These are phyloP conservation scores for Halesus radiatus DNA, from an alignment of 1,140 invertebrate species.

Conservation along the genomic window DNA sequence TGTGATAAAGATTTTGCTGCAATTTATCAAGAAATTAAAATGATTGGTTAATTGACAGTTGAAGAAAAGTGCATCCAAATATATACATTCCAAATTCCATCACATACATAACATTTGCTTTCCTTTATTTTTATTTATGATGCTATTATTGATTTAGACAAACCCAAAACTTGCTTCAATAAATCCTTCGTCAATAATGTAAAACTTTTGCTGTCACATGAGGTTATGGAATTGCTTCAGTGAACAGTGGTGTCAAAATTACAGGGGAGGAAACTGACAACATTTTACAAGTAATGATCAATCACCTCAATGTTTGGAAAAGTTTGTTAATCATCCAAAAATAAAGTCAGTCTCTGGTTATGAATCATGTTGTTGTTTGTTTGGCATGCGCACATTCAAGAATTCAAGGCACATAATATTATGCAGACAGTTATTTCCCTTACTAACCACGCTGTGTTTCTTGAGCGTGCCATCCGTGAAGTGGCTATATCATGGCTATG, in stretches of 20 bases:
- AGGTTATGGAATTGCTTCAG: too few relatives aligned
- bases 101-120: constrained; percentile 1
- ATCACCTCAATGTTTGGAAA: too few relatives aligned
- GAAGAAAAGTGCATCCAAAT: not conserved
- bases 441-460: not conserved
- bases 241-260: too few relatives aligned
- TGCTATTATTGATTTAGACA: too few relatives aligned
- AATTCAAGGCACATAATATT: constrained; percentile 43
- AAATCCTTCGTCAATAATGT: too few relatives aligned
- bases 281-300: too few relatives aligned
- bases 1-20: not conserved
- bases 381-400: constrained; percentile 43
- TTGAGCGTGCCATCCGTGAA: too few relatives aligned
- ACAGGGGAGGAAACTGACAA: too few relatives aligned
- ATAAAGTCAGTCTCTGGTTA: constrained; percentile 35
- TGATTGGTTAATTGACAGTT: not conserved
- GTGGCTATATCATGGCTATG: too few relatives aligned
- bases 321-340: constrained; percentile 6
- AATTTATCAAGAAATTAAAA: not conserved
- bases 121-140: not conserved
- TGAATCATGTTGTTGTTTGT: constrained; percentile 29
- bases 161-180: too few relatives aligned
- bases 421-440: constrained; percentile 27
- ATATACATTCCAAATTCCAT: not conserved
- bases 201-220: too few relatives aligned